These are phyloP conservation scores for Onychomys arenicola DNA, from an alignment of 2,797 vertebrate genomes.

Conservation along the genomic window DNA sequence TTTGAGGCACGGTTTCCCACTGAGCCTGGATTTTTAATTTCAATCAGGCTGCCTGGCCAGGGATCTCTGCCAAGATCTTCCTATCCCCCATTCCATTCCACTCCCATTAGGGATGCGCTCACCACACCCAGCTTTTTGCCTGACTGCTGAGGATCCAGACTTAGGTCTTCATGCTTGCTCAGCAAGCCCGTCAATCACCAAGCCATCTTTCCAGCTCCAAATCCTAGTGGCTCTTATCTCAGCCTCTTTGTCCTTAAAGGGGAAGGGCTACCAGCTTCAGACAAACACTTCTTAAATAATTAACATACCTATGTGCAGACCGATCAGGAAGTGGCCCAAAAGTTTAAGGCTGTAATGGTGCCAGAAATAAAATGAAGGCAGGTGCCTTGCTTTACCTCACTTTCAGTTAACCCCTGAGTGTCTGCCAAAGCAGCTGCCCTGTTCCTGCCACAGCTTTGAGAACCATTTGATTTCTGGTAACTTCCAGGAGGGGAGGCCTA, in stretches of 20 bases:
- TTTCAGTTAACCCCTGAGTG: not conserved
- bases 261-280: not conserved
- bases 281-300: not conserved
- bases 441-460: not conserved
- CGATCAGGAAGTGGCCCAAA: not conserved
- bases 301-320: not conserved
- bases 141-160: not conserved
- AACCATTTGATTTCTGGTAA: not conserved
- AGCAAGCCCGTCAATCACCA: not conserved
- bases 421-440: not conserved
- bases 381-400: not conserved
- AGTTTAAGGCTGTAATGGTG: not conserved
- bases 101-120: too few relatives aligned
- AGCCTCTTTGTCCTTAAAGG: not conserved
- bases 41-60: not conserved
- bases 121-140: not conserved
- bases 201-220: not conserved
- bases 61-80: not conserved
- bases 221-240: not conserved
- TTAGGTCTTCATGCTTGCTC: not conserved
- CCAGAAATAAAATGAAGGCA: not conserved
- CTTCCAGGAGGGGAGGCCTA: not conserved
- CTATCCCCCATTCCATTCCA: not conserved
- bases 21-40: not conserved
- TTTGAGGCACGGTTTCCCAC: not conserved